A percentile compares a stretch with the other conserved stretches of the same genome.
Evolutionary conservation across 2,797 vertebrate species (phyloP).

Genomic region (Artibeus lituratus): DNA sequence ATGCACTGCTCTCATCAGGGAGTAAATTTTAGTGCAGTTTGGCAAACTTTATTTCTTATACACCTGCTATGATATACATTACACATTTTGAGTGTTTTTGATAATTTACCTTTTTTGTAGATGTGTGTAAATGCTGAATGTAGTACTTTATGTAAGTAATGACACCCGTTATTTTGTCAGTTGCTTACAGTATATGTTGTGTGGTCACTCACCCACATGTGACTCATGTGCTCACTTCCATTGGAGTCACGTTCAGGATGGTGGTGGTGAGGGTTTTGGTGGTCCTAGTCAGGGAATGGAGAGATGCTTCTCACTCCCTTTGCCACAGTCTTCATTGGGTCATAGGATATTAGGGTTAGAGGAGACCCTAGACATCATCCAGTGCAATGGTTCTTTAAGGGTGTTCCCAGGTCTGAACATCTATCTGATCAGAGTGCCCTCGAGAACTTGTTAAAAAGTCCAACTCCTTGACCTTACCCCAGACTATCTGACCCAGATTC

Average conservation of each 20-base stretch:
- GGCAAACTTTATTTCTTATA: constrained; percentile 76
- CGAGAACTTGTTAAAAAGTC: not conserved
- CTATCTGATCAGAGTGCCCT: not conserved
- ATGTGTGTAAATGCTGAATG: not conserved
- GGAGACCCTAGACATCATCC: not conserved
- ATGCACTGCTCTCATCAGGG: constrained; percentile 58
- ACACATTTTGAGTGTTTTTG: constrained; percentile 58
- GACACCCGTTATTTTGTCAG: not conserved
- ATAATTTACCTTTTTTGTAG: not conserved
- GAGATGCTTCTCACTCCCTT: not conserved
- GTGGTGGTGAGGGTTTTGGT: not conserved
- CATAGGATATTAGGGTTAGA: not conserved
- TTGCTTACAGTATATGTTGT: not conserved
- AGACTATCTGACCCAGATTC: not conserved
- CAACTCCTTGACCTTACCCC: not conserved
- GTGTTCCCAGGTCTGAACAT: not conserved
- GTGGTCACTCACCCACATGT: not conserved
- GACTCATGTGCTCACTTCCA: not conserved
- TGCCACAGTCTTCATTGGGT: not conserved
- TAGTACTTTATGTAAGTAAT: not conserved
- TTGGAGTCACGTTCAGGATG: not conserved
- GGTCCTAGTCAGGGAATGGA: not conserved
- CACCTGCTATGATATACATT: constrained; percentile 51
- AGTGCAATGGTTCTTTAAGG: not conserved
- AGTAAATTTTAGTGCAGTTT: constrained; percentile 71